Percentiles rank a stretch among this genome's conserved stretches.
Conservation (phyloP, 2,113 vertebrate species). For the Periophthalmodon schlosseri region DNA sequence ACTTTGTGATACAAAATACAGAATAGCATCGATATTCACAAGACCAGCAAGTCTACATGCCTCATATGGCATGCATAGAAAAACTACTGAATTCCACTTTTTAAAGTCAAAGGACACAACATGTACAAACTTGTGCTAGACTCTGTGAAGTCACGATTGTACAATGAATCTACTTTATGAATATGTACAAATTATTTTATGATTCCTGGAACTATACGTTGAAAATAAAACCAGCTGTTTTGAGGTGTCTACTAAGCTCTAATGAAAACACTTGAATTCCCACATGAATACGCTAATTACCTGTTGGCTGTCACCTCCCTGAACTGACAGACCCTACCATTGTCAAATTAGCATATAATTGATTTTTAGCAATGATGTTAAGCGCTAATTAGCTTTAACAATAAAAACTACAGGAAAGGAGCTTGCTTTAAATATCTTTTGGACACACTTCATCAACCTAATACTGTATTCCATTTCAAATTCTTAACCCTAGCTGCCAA, state of each 20-base stretch:
- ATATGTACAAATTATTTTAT: neutral
- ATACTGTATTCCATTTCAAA: too few relatives aligned
- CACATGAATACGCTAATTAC: neutral
- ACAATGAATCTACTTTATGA: neutral
- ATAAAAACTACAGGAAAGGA: neutral
- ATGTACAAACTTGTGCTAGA: neutral
- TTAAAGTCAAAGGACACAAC: too few relatives aligned
- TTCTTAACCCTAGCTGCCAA: too few relatives aligned
- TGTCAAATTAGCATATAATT: neutral
- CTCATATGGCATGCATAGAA: too few relatives aligned
- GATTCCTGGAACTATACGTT: too few relatives aligned
- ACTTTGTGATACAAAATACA: too few relatives aligned
- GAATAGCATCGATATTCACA: too few relatives aligned
- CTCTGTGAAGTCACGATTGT: neutral
- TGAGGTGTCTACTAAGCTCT: neutral
- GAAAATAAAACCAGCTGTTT: neutral
- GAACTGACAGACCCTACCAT: constrained; percentile 1
- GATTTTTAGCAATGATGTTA: neutral
- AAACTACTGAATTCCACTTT: too few relatives aligned
- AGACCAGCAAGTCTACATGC: too few relatives aligned
- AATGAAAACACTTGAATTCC: neutral
- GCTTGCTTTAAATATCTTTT: neutral
- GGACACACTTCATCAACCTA: neutral
- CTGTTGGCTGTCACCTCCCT: neutral
- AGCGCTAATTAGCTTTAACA: neutral